Evolutionary conservation across 2,113 vertebrate genomes (phyloP), one percentile per base, ranked within the genome.

Genomic region (Aix galericulata): DNA sequence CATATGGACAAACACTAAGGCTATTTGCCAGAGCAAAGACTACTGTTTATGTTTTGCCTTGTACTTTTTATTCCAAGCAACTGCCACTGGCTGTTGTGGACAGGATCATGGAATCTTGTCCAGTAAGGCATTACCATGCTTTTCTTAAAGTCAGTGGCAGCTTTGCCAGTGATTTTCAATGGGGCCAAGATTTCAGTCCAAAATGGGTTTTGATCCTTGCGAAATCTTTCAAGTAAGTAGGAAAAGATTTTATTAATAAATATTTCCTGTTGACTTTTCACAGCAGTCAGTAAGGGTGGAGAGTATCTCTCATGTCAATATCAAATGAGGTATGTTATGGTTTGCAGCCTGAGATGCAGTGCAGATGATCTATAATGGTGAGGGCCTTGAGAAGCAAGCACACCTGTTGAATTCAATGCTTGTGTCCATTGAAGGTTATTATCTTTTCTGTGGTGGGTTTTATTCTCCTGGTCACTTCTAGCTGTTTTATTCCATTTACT

Each of bases 21-120:
- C 7, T n/a, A 52, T 32, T 93, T 79, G 1, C 20, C 75, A 79
- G 34, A 23, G 27, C 15, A 76, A 68, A 32, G 48, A 9, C 22
- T 48, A 6, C 13, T 60, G 4, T 76, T 64, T 29, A n/a, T 56
- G 9, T 11, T 64, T 59, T 86, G 20, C 3, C 14, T 60, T 69
- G 29, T 64, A 17, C 25, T 60, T 75, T n/a, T 67, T 66, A 46
- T 68, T 64, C 26, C 34, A 69, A 46, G 12, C 13, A 40, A 7
- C 32, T 75, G 53, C 44, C 0, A 0, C 21, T 38, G 48, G 14
- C n/a, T 80, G 29, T 44, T 27, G 23, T 4, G 3, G 18, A 71
- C 27, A 29, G 53, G 16, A 31, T 31, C 26, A 64, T 29, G 36
- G 62, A 50, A 56, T 59, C 53, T 68, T 34, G 72, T 56, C 52